Base-by-base conservation (phyloP, 2,113 vertebrate species). In the Lycaon pictus region DNA sequence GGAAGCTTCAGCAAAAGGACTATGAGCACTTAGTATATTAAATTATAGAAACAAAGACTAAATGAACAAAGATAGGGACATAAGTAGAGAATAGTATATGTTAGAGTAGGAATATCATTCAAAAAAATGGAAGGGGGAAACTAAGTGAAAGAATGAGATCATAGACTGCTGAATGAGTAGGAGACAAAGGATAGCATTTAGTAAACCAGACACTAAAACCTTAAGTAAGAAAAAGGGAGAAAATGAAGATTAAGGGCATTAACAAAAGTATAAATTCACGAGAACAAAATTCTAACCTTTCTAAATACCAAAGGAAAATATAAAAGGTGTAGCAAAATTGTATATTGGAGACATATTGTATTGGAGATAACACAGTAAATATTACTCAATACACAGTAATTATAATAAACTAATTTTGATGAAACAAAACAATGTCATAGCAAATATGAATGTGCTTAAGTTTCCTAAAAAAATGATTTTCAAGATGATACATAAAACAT, bases 231-330 rank as follows among this genome's bases (percentile, higher is more conserved):
- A 58, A 85, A 77, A 20, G 17, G 65, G 13, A 7, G 12, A 63
- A 35, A 53, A 7, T 37, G 23, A 69, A 4, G 19, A 43, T 56
- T 89, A 93, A 83, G n/a, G 13, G 23, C 7, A 83, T 23, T 82
- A 86, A 80, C 4, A 82, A 84, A 96, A 63, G 19, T 79, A 3
- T 82, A 97, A 92, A 25, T 95, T 27, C 11, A 29, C 22, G 71
- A 90, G 37, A 90, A 72, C 48, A 95, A 96, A 88, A 53, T 88
- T 83, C 27, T 81, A 48, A 67, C 32, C 3, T 95, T 53, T 25
- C 60, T 95, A 69, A 97, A 29, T 95, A 77, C 60, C 27, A 88
- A 90, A 93, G 86, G 29, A 91, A 91, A 93, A 74, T 43, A 5
- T 93, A 65, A 53, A 84, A 65, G 60, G 22, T 12, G 22, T 12